phyloP scores from a whole-genome alignment of 2,797 vertebrate species.

The Ispidina lecontei region DNA sequence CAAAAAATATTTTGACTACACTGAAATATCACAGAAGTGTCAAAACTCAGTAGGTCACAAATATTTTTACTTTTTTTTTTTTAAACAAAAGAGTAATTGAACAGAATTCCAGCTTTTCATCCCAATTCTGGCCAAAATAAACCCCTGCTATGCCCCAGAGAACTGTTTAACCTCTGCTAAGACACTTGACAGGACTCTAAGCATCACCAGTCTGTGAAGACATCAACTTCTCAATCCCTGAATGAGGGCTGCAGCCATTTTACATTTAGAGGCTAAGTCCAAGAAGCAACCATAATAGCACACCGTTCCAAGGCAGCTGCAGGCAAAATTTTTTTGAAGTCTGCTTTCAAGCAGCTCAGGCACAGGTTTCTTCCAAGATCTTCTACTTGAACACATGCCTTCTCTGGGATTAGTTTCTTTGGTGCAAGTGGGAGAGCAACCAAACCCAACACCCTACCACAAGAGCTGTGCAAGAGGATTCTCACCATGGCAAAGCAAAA shows the following conservation, averaged over 20 bases:
- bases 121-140: neutral
- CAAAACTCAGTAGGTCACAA: neutral
- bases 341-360: neutral
- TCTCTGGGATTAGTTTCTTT: no score
- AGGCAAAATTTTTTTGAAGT: neutral
- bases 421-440: neutral
- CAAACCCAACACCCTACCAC: neutral
- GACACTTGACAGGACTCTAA: neutral
- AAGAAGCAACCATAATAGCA: no score
- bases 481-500: neutral
- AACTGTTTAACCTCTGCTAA: neutral
- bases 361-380: neutral
- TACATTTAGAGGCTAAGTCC: neutral
- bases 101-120: neutral
- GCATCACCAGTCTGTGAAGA: neutral
- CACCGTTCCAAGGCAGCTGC: neutral
- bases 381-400: neutral
- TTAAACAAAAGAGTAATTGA: fast-evolving
- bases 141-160: neutral
- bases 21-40: neutral
- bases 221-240: neutral
- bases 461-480: neutral
- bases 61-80: neutral
- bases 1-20: neutral
- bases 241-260: neutral